phyloP scores from a whole-genome alignment of 2,797 vertebrate species.

The Lophius americanus region DNA sequence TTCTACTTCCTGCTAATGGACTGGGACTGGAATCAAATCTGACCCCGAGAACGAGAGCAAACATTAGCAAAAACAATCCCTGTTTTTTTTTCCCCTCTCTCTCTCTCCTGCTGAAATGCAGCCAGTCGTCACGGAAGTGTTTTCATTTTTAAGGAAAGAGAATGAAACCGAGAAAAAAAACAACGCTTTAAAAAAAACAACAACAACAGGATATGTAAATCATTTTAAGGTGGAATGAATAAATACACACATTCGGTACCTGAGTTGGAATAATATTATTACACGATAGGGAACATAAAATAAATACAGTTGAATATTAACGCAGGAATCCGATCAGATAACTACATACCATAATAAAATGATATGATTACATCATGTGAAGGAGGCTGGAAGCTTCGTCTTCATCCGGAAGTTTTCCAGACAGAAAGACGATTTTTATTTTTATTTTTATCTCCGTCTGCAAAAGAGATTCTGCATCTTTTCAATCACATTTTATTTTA shows the following conservation, averaged over 20 bases:
- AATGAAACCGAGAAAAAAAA: slow-evolving; percentile 47
- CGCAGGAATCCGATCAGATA: too few relatives aligned
- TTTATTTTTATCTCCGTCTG: too few relatives aligned
- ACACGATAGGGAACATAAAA: too few relatives aligned
- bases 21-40: slow-evolving; percentile 95
- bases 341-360: too few relatives aligned
- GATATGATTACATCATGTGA: too few relatives aligned
- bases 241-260: not conserved
- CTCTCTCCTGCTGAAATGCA: slow-evolving; percentile 79
- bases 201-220: not conserved
- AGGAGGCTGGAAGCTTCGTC: too few relatives aligned
- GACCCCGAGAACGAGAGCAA: slow-evolving; percentile 91
- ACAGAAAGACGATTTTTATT: too few relatives aligned
- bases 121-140: slow-evolving; percentile 85
- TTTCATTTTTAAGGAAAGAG: slow-evolving; percentile 84
- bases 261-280: not conserved
- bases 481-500: too few relatives aligned
- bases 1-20: slow-evolving; percentile 88
- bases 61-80: slow-evolving; percentile 90
- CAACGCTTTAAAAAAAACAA: not conserved
- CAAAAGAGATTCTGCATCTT: too few relatives aligned
- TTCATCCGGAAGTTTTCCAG: too few relatives aligned
- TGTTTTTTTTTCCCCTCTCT: slow-evolving; percentile 44
- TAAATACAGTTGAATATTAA: too few relatives aligned
- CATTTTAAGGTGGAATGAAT: slow-evolving; percentile 36